phyloP scores from a whole-genome alignment of 1,140 invertebrate genomes.

The Pantala flavescens region DNA sequence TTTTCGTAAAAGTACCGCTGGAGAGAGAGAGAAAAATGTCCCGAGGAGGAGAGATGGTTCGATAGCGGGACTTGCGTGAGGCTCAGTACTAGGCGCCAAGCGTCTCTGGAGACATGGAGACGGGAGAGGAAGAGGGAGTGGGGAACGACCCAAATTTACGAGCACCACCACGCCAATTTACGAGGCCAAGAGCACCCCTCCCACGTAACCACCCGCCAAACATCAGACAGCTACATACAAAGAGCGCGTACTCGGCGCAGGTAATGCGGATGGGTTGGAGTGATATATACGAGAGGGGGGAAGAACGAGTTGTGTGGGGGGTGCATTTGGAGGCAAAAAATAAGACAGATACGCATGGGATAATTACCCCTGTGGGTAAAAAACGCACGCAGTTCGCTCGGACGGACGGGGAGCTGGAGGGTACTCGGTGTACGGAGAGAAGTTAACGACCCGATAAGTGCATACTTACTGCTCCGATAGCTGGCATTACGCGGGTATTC shows the following conservation, averaged over 20 bases:
- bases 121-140: background rate
- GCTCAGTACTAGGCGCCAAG: background rate
- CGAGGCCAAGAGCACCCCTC: background rate
- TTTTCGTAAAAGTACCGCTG: background rate
- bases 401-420: too few relatives aligned
- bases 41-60: too few relatives aligned
- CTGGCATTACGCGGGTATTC: too few relatives aligned
- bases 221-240: conserved; percentile 1
- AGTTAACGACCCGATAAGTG: too few relatives aligned
- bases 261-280: background rate
- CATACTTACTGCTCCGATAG: too few relatives aligned
- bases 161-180: background rate
- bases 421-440: too few relatives aligned
- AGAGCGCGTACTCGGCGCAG: background rate
- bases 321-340: background rate
- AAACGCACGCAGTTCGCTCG: too few relatives aligned
- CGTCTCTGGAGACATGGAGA: background rate
- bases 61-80: background rate
- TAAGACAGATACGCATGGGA: background rate
- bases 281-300: background rate
- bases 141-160: background rate
- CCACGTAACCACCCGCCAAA: background rate
- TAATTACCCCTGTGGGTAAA: background rate
- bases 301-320: background rate
- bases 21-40: background rate